A percentile compares a stretch with the other conserved stretches of the same genome.
Evolutionary conservation across 2,888 invertebrate species (phyloP).

Genomic region (Lepas anatifera): DNA sequence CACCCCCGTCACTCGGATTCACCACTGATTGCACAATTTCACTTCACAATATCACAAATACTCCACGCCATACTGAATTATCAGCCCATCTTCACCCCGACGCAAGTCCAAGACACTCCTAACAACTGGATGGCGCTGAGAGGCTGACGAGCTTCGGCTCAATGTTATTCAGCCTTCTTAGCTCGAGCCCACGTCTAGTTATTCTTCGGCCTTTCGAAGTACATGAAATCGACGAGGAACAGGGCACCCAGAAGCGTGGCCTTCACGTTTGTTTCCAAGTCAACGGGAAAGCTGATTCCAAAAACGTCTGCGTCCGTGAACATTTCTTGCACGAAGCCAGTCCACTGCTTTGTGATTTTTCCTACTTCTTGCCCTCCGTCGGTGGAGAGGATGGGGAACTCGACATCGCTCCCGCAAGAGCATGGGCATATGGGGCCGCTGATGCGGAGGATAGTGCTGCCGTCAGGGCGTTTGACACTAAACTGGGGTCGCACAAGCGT

Average conservation of each 20-base stretch:
- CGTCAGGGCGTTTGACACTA: constrained; percentile 27
- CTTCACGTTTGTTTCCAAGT: constrained; percentile 37
- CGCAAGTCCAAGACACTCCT: no score
- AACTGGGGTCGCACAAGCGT: constrained; percentile 25
- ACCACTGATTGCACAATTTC: no score
- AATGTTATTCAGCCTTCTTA: no score
- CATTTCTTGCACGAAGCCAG: constrained; percentile 34
- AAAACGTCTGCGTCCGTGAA: constrained; percentile 40
- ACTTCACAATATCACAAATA: no score
- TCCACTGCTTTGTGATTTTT: constrained; percentile 37
- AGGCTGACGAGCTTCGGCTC: no score
- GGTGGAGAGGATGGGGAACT: constrained; percentile 30
- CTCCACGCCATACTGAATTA: no score
- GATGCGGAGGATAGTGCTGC: constrained; percentile 28
- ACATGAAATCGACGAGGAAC: constrained; percentile 37
- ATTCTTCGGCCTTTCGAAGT: constrained; percentile 28
- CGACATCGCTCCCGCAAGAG: constrained; percentile 34
- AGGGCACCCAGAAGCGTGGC: constrained; percentile 36
- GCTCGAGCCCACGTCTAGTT: no score
- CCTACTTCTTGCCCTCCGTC: constrained; percentile 32
- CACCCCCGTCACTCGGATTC: no score
- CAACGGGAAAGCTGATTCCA: constrained; percentile 37
- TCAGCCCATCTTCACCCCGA: no score
- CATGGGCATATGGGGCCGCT: constrained; percentile 32
- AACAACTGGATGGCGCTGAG: no score